phyloP scores from a whole-genome alignment of 2,797 vertebrate genomes.

The Astyanax mexicanus region DNA sequence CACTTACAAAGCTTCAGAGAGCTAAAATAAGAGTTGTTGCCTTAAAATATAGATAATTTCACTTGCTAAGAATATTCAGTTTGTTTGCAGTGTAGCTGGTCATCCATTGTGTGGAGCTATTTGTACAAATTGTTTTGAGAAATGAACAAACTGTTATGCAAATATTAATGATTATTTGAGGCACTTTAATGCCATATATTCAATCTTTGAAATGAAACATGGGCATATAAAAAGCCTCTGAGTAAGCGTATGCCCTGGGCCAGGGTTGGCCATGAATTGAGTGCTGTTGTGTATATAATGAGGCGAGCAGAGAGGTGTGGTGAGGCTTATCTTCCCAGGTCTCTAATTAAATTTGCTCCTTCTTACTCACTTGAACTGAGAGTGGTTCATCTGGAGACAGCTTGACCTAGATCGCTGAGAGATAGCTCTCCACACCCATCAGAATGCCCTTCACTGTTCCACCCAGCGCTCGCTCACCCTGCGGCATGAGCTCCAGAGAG shows the following conservation, averaged over 20 bases:
- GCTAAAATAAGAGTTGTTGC: no score
- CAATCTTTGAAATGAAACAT: no score
- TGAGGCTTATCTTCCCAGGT: slow-evolving; percentile 23
- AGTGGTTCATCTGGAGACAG: slow-evolving; percentile 25
- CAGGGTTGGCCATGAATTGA: slow-evolving; percentile 30
- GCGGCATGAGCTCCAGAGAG: not conserved
- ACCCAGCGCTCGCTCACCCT: not conserved
- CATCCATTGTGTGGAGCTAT: no score
- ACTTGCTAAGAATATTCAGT: no score
- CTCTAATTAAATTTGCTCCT: slow-evolving; percentile 45
- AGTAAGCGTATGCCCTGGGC: not conserved
- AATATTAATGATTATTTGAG: no score
- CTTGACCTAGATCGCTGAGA: slow-evolving; percentile 41
- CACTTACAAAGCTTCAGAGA: no score
- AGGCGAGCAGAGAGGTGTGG: slow-evolving; percentile 27
- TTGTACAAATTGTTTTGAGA: no score
- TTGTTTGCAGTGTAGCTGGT: no score
- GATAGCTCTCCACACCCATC: slow-evolving; percentile 20
- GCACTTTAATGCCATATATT: no score
- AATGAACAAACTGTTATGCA: no score
- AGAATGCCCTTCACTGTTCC: slow-evolving; percentile 14
- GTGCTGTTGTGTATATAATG: slow-evolving; percentile 28
- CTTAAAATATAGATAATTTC: no score
- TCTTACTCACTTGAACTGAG: slow-evolving; percentile 11
- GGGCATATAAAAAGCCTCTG: slow-evolving; percentile 15